Percentiles rank a stretch among this genome's conserved stretches.
Evolutionary conservation across 2,797 vertebrate species (phyloP).

Genomic region (Sebastes matsubarae): DNA sequence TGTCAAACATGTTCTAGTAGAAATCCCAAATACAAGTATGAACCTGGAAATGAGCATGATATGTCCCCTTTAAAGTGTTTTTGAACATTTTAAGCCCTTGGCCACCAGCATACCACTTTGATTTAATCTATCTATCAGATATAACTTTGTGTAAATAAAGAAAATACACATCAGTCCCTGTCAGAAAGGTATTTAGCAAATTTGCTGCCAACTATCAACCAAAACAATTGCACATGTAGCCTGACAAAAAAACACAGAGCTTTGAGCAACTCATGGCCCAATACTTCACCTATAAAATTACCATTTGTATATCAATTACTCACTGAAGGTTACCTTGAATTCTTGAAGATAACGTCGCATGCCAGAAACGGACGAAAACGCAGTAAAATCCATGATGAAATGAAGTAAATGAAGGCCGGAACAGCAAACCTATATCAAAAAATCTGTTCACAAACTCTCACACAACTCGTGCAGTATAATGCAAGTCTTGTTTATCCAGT

Average conservation of each 20-base stretch:
- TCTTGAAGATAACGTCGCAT: background rate
- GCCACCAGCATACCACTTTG: background rate
- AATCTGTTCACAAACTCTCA: background rate
- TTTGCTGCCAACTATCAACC: background rate
- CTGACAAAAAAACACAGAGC: background rate
- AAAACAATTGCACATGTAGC: background rate
- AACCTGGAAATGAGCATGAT: too few relatives aligned
- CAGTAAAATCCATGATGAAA: background rate
- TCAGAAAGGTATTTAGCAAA: background rate
- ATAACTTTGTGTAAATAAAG: background rate
- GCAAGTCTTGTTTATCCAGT: background rate
- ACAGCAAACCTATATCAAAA: background rate
- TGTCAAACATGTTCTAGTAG: too few relatives aligned
- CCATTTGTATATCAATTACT: background rate
- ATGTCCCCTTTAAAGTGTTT: background rate
- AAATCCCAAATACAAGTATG: too few relatives aligned
- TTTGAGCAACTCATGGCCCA: background rate
- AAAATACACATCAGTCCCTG: too few relatives aligned
- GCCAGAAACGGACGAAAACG: background rate
- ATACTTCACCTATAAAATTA: background rate
- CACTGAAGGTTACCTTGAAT: background rate
- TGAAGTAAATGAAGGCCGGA: background rate
- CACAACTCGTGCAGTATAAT: background rate
- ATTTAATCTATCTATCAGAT: background rate
- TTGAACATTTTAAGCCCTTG: background rate